Evolutionary conservation across 2,888 invertebrate species (phyloP).

Genomic region (Oxystoma pomonae): DNA sequence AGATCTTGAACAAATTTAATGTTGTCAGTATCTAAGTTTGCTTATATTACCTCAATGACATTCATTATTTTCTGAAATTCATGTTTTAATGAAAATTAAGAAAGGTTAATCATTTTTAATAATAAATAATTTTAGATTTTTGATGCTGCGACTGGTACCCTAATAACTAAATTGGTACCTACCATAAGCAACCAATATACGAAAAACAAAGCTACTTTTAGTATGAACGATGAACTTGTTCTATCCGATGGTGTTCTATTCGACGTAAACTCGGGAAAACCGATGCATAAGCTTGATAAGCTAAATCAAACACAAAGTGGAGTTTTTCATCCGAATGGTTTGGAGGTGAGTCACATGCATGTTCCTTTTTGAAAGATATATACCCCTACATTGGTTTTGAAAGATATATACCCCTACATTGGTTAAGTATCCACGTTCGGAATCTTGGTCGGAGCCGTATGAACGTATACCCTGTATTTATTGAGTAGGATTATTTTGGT

Average conservation of each 20-base stretch:
- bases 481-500: too few species aligned
- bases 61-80: too few species aligned
- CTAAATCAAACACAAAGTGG: conserved; percentile 93
- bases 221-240: conserved; percentile 90
- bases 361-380: background rate
- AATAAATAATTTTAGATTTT: conserved; percentile 77
- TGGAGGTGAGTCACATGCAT: conserved; percentile 62
- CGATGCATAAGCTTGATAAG: conserved; percentile 97
- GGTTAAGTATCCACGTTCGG: too few species aligned
- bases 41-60: too few species aligned
- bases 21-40: too few species aligned
- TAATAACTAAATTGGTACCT: conserved; percentile 70
- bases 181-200: conserved; percentile 88
- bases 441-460: too few species aligned
- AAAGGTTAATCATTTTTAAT: too few species aligned
- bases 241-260: conserved; percentile 93
- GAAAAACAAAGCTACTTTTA: conserved; percentile 91
- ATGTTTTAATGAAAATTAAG: too few species aligned
- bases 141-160: conserved; percentile 78
- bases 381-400: background rate
- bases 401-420: too few species aligned
- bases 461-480: too few species aligned
- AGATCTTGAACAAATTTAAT: too few species aligned
- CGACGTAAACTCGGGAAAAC: conserved; percentile 83
- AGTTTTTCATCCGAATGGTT: conserved; percentile 92